Evolutionary conservation across 2,888 invertebrate genomes (phyloP).

Genomic region (Andrena flavipes): DNA sequence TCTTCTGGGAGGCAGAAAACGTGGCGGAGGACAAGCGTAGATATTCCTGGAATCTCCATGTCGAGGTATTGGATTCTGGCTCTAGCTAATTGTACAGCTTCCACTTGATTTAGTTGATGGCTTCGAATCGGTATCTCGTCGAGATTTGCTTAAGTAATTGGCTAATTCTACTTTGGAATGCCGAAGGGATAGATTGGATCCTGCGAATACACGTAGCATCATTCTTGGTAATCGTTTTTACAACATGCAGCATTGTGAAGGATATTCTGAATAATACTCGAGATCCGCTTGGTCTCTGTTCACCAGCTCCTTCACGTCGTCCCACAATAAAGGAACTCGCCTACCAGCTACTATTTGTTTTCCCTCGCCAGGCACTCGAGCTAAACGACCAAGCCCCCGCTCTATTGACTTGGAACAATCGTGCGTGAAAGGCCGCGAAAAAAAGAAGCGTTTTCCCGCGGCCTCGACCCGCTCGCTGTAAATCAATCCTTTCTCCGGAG

Average conservation of each 20-base stretch:
- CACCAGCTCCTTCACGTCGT: background rate
- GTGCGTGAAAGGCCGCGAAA: constrained; percentile 11
- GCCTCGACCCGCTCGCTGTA: constrained; percentile 1
- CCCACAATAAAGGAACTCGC: constrained; percentile 11
- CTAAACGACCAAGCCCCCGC: constrained; percentile 28
- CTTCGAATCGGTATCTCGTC: no score
- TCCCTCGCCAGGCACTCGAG: constrained; percentile 19
- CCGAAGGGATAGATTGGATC: no score
- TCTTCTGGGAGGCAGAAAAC: background rate
- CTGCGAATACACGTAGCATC: no score
- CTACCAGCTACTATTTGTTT: constrained; percentile 21
- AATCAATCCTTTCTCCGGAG: constrained; percentile 38
- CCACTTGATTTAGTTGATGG: no score
- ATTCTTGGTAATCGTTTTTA: no score
- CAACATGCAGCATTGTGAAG: no score
- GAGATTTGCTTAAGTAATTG: no score
- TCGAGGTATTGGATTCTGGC: no score
- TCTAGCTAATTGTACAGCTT: no score
- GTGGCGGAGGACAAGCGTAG: background rate
- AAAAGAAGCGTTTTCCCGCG: constrained; percentile 39
- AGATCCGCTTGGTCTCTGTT: background rate
- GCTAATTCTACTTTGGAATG: no score
- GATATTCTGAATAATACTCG: no score
- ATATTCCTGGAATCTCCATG: background rate
- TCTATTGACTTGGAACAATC: constrained; percentile 27